Evolutionary conservation across 2,888 invertebrate genomes (phyloP).

Genomic region (Philereme vetulata): DNA sequence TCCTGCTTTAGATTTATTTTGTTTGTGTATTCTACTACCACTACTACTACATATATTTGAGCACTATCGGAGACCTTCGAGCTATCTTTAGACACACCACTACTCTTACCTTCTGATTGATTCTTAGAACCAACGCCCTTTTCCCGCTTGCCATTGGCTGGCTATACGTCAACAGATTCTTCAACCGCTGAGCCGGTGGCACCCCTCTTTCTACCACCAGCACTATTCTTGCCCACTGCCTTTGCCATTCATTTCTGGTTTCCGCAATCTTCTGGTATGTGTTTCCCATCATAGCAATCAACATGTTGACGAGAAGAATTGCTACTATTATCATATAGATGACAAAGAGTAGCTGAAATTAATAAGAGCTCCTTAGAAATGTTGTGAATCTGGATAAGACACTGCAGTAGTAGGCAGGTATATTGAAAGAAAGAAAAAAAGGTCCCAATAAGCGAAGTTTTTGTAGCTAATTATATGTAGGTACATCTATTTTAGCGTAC

Average conservation of each 20-base stretch:
- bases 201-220: slow-evolving; percentile 98
- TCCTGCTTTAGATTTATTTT: background rate
- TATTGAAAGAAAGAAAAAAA: no score
- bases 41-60: background rate
- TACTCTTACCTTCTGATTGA: slow-evolving; percentile 95
- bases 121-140: slow-evolving; percentile 92
- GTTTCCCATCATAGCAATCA: slow-evolving; percentile 99
- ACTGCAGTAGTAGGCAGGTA: no score
- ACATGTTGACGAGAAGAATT: slow-evolving; percentile 97
- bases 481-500: background rate
- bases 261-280: slow-evolving; percentile 99
- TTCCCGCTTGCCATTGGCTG: slow-evolving; percentile 96
- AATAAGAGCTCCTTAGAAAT: background rate
- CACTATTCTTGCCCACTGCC: slow-evolving; percentile 99
- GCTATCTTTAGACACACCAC: no score
- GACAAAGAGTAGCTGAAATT: slow-evolving; percentile 92
- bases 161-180: slow-evolving; percentile 95
- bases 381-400: background rate
- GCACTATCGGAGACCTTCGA: no score
- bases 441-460: no score
- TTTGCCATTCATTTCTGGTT: slow-evolving; percentile 98
- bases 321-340: slow-evolving; percentile 98
- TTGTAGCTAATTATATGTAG: background rate
- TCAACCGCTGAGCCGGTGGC: slow-evolving; percentile 92
- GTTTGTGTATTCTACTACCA: background rate